Percentiles rank a stretch among this genome's conserved stretches.
These are phyloP conservation scores for Aphaenogaster rudis DNA, from an alignment of 1,140 invertebrate species.

Conservation along the genomic window DNA sequence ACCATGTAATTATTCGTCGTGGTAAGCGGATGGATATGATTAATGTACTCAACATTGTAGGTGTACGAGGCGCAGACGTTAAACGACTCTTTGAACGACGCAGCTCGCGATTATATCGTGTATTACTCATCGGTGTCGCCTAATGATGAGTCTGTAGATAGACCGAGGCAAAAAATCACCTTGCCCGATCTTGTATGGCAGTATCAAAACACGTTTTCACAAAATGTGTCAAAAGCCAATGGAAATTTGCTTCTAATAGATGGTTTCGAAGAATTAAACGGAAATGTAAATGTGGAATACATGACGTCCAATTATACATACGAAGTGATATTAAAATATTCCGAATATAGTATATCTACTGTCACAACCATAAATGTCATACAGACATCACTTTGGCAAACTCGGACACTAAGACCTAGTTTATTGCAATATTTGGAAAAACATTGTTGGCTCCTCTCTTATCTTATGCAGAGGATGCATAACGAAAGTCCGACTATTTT, in stretches of 20 bases:
- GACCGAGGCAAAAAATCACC: constrained; percentile 36
- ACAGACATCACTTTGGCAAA: constrained; percentile 66
- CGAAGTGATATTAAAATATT: constrained; percentile 73
- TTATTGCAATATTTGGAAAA: constrained; percentile 88
- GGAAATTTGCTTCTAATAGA: constrained; percentile 55
- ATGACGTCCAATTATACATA: constrained; percentile 64
- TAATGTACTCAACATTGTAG: constrained; percentile 57
- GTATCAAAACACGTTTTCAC: constrained; percentile 69
- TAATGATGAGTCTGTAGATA: neutral
- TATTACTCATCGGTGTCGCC: constrained; percentile 64
- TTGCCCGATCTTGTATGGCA: constrained; percentile 74
- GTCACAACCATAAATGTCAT: constrained; percentile 26
- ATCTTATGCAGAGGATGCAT: constrained; percentile 87
- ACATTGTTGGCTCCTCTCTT: constrained; percentile 88
- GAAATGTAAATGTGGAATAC: constrained; percentile 55
- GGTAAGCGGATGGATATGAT: neutral
- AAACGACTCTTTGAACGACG: constrained; percentile 67
- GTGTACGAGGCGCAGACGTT: constrained; percentile 79
- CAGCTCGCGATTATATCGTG: constrained; percentile 73
- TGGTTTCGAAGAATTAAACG: constrained; percentile 45
- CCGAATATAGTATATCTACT: neutral
- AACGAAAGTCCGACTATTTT: constrained; percentile 75
- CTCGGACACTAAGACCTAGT: constrained; percentile 74
- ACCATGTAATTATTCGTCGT: constrained; percentile 36
- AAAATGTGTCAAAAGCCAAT: constrained; percentile 22